phyloP scores from a whole-genome alignment of 2,113 vertebrate species.

The Glareola pratincola region DNA sequence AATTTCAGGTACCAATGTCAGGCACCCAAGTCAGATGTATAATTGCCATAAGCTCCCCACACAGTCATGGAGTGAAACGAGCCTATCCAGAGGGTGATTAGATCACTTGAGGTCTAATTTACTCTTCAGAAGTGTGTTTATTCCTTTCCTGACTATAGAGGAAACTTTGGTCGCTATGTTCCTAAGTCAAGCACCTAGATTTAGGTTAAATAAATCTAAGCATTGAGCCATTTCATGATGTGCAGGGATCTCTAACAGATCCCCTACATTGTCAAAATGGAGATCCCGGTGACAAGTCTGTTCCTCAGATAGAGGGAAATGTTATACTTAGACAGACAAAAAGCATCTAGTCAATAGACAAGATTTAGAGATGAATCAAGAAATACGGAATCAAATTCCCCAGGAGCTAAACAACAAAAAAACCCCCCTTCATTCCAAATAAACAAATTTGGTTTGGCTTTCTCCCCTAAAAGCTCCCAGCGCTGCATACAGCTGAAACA shows the following conservation, averaged over 20 bases:
- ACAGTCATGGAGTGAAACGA: not conserved
- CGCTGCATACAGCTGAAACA: not conserved
- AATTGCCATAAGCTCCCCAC: not conserved
- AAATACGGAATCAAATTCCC: not conserved
- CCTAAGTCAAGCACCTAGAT: not conserved
- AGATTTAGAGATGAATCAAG: not conserved
- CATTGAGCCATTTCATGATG: not conserved
- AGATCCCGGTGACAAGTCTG: not conserved
- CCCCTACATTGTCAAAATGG: not conserved
- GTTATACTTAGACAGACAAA: not conserved
- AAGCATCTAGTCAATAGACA: not conserved
- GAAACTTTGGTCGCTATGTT: not conserved
- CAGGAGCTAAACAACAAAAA: not conserved
- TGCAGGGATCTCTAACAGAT: not conserved
- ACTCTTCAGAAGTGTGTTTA: not conserved
- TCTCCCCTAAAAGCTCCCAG: not conserved
- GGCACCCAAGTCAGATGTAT: not conserved
- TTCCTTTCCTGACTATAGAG: not conserved
- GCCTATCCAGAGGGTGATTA: not conserved
- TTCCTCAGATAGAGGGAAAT: not conserved
- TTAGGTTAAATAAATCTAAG: not conserved
- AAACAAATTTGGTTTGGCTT: not conserved
- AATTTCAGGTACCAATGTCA: slow-evolving; percentile 43
- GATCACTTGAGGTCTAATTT: not conserved
- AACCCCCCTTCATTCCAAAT: not conserved